A percentile compares a stretch with the other conserved stretches of the same genome.
phyloP scores from a whole-genome alignment of 2,113 vertebrate genomes.

The Pavo muticus region DNA sequence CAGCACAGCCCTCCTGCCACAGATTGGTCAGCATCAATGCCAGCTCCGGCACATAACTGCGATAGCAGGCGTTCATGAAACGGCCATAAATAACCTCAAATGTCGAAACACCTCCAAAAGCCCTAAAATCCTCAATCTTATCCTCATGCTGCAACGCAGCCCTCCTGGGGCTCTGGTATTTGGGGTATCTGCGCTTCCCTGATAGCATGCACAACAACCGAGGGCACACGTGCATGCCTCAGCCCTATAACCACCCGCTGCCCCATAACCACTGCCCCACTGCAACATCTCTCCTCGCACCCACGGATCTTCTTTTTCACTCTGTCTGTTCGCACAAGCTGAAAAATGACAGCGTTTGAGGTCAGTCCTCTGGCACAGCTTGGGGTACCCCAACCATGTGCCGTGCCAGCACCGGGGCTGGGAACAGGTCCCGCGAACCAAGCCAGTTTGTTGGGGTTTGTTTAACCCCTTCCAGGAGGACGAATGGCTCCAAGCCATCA shows the following conservation, averaged over 20 bases:
- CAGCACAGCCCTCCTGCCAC: neutral
- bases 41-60: accelerated
- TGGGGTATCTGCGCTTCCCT: neutral
- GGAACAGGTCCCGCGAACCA: neutral
- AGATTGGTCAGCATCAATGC: accelerated
- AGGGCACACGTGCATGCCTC: neutral
- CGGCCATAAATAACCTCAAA: neutral
- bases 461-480: neutral
- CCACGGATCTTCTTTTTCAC: neutral
- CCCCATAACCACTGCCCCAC: neutral
- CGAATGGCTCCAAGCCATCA: neutral
- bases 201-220: accelerated
- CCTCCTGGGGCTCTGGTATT: neutral
- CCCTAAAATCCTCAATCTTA: neutral
- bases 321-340: neutral
- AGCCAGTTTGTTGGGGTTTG: neutral
- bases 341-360: neutral
- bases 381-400: accelerated
- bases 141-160: neutral
- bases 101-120: neutral
- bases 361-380: neutral
- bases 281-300: neutral
- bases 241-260: neutral
- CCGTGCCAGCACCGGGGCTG: accelerated
- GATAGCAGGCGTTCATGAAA: neutral